Conservation (phyloP, 2,113 vertebrate species). For the Nibea albiflora region DNA sequence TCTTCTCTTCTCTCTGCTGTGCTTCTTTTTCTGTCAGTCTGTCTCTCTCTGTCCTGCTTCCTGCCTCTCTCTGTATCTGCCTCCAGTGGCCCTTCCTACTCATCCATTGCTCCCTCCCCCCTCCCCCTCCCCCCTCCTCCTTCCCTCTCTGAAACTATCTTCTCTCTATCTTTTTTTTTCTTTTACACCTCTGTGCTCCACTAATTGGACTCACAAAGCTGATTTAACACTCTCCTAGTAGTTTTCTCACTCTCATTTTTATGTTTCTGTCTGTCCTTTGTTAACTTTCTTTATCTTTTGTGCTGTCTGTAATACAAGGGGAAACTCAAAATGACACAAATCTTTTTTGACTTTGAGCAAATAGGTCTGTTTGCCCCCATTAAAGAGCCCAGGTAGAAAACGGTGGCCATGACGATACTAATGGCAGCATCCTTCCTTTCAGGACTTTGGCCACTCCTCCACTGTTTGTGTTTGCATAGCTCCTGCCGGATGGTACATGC, state of each 20-base stretch:
- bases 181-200: slow-evolving; percentile 37
- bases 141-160: slow-evolving; percentile 22
- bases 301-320: not conserved
- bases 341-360: not conserved
- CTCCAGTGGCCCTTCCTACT: slow-evolving; percentile 64
- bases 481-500: slow-evolving; percentile 29
- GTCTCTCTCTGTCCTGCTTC: slow-evolving; percentile 55
- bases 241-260: not conserved
- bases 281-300: not conserved
- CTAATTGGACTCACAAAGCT: slow-evolving; percentile 52
- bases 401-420: slow-evolving; percentile 55
- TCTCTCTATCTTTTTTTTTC: slow-evolving; percentile 15
- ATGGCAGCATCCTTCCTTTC: slow-evolving; percentile 38
- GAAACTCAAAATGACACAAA: not conserved
- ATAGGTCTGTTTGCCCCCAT: slow-evolving; percentile 55
- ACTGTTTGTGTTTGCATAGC: slow-evolving; percentile 62
- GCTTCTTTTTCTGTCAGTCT: slow-evolving; percentile 47
- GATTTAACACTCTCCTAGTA: slow-evolving; percentile 14
- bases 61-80: slow-evolving; percentile 53
- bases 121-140: slow-evolving; percentile 6
- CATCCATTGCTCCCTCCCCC: slow-evolving; percentile 48
- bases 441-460: slow-evolving; percentile 71
- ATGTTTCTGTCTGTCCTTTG: not conserved
- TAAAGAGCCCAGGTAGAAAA: slow-evolving; percentile 22
- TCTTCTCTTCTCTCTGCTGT: slow-evolving; percentile 51